Evolutionary conservation across 2,113 vertebrate genomes (phyloP).

Genomic region (Lethenteron camtschaticum): DNA sequence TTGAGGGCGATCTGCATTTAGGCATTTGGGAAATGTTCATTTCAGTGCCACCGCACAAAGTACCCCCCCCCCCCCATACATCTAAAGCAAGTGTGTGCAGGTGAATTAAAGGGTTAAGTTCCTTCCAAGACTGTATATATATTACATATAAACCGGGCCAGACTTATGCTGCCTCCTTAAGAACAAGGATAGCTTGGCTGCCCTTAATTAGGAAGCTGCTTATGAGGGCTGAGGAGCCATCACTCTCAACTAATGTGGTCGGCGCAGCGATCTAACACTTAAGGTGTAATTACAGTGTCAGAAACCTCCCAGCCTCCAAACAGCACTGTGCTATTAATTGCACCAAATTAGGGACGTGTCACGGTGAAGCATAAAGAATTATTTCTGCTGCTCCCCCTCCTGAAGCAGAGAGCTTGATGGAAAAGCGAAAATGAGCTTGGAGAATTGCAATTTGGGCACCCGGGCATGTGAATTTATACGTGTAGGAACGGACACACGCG

Average conservation of each 20-base stretch:
- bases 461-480: not conserved
- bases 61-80: too few relatives aligned
- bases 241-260: not conserved
- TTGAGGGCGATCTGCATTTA: too few relatives aligned
- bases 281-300: conserved; percentile 4
- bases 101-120: too few relatives aligned
- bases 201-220: conserved; percentile 5
- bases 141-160: too few relatives aligned
- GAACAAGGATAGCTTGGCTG: conserved; percentile 2
- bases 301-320: conserved; percentile 2
- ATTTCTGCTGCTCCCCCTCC: not conserved
- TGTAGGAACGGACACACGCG: not conserved
- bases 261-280: conserved; percentile 2
- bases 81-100: too few relatives aligned
- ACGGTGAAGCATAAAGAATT: conserved; percentile 1
- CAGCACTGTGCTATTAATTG: conserved; percentile 5
- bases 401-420: not conserved
- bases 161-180: too few relatives aligned
- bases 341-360: conserved; percentile 4
- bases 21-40: too few relatives aligned
- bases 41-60: too few relatives aligned
- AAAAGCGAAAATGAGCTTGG: not conserved
- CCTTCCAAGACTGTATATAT: too few relatives aligned
- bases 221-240: conserved; percentile 2
- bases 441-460: not conserved